These are phyloP conservation scores for Sardina pilchardus DNA, from an alignment of 2,113 vertebrate species.

Conservation along the genomic window DNA sequence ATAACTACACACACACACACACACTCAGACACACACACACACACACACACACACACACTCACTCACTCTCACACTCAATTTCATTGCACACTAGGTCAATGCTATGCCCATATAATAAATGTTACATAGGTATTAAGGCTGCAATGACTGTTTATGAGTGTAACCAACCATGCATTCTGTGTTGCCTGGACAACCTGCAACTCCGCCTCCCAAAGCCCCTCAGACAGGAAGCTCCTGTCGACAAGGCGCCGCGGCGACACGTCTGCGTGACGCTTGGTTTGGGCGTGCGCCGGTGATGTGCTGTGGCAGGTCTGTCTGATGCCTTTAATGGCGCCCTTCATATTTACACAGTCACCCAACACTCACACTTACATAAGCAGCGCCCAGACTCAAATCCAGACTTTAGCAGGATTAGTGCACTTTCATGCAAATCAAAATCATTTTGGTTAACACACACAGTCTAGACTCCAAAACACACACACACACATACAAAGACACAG, in stretches of 20 bases:
- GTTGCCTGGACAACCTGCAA: not conserved
- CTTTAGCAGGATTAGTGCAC: slow-evolving; percentile 18
- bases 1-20: not conserved
- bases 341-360: not conserved
- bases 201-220: not conserved
- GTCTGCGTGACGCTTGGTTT: not conserved
- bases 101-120: not conserved
- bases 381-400: not conserved
- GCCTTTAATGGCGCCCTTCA: not conserved
- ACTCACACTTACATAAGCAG: not conserved
- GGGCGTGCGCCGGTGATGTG: not conserved
- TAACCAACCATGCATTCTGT: not conserved
- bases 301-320: not conserved
- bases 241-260: not conserved
- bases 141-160: not conserved
- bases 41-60: slow-evolving; percentile 20
- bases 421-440: not conserved
- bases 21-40: slow-evolving; percentile 11
- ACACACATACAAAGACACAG: not conserved
- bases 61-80: not conserved
- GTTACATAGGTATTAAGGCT: not conserved
- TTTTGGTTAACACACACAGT: slow-evolving; percentile 1
- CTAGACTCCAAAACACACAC: not conserved
- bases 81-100: not conserved
- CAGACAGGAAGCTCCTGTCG: not conserved